A percentile compares a stretch with the other conserved stretches of the same genome.
phyloP scores from a whole-genome alignment of 2,113 vertebrate genomes.

The Dascyllus trimaculatus region DNA sequence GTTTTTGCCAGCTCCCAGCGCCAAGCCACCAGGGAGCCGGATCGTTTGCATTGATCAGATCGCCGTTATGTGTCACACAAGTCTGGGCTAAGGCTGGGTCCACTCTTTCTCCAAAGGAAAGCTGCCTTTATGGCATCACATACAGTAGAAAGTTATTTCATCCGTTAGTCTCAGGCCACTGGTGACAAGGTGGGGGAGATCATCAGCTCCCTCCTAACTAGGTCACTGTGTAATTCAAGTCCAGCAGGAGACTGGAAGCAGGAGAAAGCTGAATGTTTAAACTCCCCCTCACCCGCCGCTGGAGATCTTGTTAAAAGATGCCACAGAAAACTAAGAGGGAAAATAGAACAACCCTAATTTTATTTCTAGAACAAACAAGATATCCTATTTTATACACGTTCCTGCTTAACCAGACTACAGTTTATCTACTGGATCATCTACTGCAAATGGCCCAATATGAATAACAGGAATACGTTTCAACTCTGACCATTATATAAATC shows the following conservation, averaged over 20 bases:
- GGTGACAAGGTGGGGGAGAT: slow-evolving; percentile 38
- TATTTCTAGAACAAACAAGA: slow-evolving; percentile 39
- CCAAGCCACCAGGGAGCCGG: slow-evolving; percentile 64
- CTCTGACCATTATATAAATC: not conserved
- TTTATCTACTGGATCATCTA: not conserved
- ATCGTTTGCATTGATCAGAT: slow-evolving; percentile 72
- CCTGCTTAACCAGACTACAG: not conserved
- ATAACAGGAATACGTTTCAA: not conserved
- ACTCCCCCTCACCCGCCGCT: slow-evolving; percentile 52
- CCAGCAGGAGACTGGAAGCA: slow-evolving; percentile 56
- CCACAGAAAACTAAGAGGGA: slow-evolving; percentile 40
- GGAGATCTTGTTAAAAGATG: slow-evolving; percentile 61
- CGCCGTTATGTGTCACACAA: slow-evolving; percentile 70
- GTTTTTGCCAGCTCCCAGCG: slow-evolving; percentile 62
- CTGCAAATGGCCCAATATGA: not conserved
- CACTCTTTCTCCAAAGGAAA: slow-evolving; percentile 9
- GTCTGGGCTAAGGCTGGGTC: slow-evolving; percentile 14
- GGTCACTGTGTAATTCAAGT: slow-evolving; percentile 70
- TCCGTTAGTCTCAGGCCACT: slow-evolving; percentile 37
- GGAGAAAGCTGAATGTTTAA: slow-evolving; percentile 47
- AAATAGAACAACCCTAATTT: slow-evolving; percentile 39
- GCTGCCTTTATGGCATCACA: not conserved
- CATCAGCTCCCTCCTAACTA: slow-evolving; percentile 59
- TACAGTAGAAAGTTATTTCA: slow-evolving; percentile 46
- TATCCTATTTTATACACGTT: slow-evolving; percentile 1